phyloP scores from a whole-genome alignment of 2,888 invertebrate genomes.

The Catocala nupta region DNA sequence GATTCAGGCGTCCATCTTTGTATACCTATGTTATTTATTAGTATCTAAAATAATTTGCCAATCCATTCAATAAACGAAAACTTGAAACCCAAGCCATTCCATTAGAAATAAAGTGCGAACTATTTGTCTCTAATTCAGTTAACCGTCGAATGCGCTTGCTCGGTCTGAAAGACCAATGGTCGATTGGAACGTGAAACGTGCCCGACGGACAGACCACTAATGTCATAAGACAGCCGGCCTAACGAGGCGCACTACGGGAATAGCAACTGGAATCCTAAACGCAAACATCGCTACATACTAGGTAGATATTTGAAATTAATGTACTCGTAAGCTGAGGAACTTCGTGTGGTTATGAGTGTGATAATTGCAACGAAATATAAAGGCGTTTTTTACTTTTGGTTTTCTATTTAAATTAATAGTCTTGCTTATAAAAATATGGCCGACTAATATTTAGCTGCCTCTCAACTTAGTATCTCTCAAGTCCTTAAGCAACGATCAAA shows the following conservation, averaged over 20 bases:
- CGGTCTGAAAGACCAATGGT: conserved; percentile 48
- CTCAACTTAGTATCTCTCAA: too few species aligned
- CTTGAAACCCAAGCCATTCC: too few species aligned
- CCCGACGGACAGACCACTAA: conserved; percentile 65
- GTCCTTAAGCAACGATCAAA: too few species aligned
- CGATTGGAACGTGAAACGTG: conserved; percentile 50
- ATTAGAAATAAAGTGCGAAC: conserved; percentile 8
- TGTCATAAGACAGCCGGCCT: conserved; percentile 74
- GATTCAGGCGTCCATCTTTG: too few species aligned
- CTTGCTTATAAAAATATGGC: too few species aligned
- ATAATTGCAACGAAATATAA: not conserved
- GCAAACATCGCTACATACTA: conserved; percentile 7
- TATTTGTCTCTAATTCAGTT: conserved; percentile 31
- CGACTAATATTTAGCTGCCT: too few species aligned
- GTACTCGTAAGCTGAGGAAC: not conserved
- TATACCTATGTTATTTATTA: too few species aligned
- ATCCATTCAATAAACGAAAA: too few species aligned
- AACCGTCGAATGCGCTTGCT: conserved; percentile 45
- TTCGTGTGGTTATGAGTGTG: not conserved
- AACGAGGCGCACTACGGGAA: conserved; percentile 71
- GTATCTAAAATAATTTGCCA: too few species aligned
- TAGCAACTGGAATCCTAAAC: conserved; percentile 50
- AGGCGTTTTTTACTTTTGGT: too few species aligned
- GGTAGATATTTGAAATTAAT: conserved; percentile 10
- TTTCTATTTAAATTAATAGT: too few species aligned